Evolutionary conservation across 1,140 invertebrate species (phyloP).

Genomic region (Dufourea novaeangliae): DNA sequence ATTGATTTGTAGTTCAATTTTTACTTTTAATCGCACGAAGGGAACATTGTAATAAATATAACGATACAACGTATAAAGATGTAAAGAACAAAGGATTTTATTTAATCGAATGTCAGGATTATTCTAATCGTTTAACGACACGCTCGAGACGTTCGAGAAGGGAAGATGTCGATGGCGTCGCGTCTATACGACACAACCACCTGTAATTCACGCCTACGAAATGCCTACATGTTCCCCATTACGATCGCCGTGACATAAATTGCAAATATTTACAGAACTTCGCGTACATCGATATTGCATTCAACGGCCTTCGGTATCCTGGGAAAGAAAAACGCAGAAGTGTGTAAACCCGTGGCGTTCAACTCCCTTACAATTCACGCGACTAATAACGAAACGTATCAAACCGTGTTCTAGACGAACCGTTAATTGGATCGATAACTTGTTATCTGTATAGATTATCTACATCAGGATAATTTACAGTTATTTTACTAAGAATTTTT

Average conservation of each 20-base stretch:
- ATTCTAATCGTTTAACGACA: conserved; percentile 21
- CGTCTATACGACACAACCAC: conserved; percentile 45
- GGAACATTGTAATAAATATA: neutral
- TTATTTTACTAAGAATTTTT: too few relatives aligned
- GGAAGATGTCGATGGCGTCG: conserved; percentile 18
- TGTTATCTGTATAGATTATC: neutral
- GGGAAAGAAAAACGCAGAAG: neutral
- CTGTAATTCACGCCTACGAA: conserved; percentile 64
- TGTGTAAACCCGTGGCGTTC: neutral
- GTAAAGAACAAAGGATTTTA: neutral
- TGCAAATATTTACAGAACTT: conserved; percentile 38
- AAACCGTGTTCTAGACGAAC: neutral
- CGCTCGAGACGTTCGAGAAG: neutral
- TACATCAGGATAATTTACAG: too few relatives aligned
- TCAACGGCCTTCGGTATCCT: conserved; percentile 19
- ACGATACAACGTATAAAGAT: neutral
- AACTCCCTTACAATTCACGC: neutral
- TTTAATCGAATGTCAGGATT: neutral
- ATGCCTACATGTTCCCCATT: conserved; percentile 60
- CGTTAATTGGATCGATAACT: neutral
- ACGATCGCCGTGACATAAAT: conserved; percentile 54
- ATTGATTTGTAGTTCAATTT: neutral
- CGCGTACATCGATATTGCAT: conserved; percentile 38
- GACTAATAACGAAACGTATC: neutral
- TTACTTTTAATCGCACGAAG: neutral